Conservation (phyloP, 2,113 vertebrate species). For the Amia ocellicauda region DNA sequence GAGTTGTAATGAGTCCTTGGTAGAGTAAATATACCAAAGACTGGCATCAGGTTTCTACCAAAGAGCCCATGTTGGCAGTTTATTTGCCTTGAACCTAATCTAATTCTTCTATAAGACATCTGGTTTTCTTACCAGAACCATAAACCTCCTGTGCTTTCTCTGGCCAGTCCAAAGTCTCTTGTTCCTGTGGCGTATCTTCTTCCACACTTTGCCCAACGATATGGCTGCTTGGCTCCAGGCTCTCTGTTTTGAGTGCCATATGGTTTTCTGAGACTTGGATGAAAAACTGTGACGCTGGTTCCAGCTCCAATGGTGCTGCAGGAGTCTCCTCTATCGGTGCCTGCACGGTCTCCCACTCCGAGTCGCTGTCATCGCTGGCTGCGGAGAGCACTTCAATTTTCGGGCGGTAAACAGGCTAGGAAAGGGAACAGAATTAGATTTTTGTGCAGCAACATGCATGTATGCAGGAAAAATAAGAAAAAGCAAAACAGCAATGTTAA, state of each 20-base stretch:
- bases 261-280: slow-evolving; percentile 9
- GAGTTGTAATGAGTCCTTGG: no score
- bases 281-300: slow-evolving; percentile 22
- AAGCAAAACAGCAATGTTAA: neutral
- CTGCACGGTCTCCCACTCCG: slow-evolving; percentile 28
- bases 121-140: neutral
- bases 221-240: neutral
- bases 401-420: slow-evolving; percentile 49
- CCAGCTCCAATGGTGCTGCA: neutral
- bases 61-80: no score
- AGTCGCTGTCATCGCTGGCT: slow-evolving; percentile 35
- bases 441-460: no score
- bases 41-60: no score
- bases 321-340: slow-evolving; percentile 1
- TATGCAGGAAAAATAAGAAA: slow-evolving; percentile 24
- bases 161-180: neutral
- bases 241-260: slow-evolving; percentile 1
- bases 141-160: slow-evolving; percentile 16
- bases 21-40: no score
- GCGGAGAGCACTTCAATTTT: slow-evolving; percentile 73
- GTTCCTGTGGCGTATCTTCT: neutral
- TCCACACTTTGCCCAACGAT: slow-evolving; percentile 27
- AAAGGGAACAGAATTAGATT: no score
- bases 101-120: slow-evolving; percentile 54
- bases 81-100: slow-evolving; percentile 40